phyloP scores from a whole-genome alignment of 2,797 vertebrate genomes.

The Neostethus bicornis region DNA sequence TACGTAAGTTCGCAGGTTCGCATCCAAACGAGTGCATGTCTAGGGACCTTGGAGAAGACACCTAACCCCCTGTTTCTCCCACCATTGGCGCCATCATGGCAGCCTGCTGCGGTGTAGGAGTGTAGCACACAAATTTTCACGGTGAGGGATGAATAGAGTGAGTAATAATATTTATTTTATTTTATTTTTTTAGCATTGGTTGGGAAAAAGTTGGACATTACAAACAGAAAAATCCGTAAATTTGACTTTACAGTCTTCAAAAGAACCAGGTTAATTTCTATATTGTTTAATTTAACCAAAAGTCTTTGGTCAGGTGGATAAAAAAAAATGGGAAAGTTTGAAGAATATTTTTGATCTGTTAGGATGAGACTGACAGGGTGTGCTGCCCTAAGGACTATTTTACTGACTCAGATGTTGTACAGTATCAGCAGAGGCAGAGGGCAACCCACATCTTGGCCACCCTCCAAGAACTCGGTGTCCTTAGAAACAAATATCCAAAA shows the following conservation, averaged over 20 bases:
- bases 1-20: too few relatives aligned
- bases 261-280: background rate
- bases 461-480: slow-evolving; percentile 39
- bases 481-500: slow-evolving; percentile 61
- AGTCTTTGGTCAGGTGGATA: background rate
- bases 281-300: background rate
- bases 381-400: slow-evolving; percentile 20
- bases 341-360: slow-evolving; percentile 14
- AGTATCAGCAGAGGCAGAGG: slow-evolving; percentile 45
- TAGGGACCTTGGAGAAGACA: too few relatives aligned
- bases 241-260: background rate
- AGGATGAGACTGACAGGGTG: slow-evolving; percentile 14
- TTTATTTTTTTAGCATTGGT: too few relatives aligned
- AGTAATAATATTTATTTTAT: too few relatives aligned
- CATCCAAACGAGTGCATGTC: too few relatives aligned
- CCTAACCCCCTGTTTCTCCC: too few relatives aligned
- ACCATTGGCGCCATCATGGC: too few relatives aligned
- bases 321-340: slow-evolving; percentile 21
- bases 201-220: too few relatives aligned
- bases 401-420: slow-evolving; percentile 30
- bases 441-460: slow-evolving; percentile 24
- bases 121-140: too few relatives aligned
- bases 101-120: too few relatives aligned
- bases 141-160: too few relatives aligned
- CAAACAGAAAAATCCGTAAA: background rate